These are phyloP conservation scores for Nibea coibor DNA, from an alignment of 2,113 vertebrate genomes.

Conservation along the genomic window DNA sequence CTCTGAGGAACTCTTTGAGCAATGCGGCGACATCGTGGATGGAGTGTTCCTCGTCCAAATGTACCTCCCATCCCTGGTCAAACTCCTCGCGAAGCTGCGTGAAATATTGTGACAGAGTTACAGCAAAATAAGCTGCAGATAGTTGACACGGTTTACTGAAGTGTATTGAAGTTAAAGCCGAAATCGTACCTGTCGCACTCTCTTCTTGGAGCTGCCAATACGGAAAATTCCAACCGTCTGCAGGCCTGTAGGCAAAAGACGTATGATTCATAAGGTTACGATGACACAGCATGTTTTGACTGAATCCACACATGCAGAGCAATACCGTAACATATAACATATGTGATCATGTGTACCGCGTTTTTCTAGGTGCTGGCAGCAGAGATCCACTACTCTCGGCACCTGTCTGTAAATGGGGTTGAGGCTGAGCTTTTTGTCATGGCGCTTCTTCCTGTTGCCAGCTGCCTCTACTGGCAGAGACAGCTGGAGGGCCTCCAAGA, in stretches of 20 bases:
- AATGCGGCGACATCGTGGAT: slow-evolving; percentile 96
- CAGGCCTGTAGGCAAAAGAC: slow-evolving; percentile 84
- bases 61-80: slow-evolving; percentile 92
- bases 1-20: slow-evolving; percentile 96
- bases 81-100: slow-evolving; percentile 93
- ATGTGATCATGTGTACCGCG: slow-evolving; percentile 85
- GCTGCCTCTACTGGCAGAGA: slow-evolving; percentile 92
- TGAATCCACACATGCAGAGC: not conserved
- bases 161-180: not conserved
- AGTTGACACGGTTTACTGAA: not conserved
- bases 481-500: slow-evolving; percentile 96
- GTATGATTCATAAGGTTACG: not conserved
- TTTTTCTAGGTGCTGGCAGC: slow-evolving; percentile 97
- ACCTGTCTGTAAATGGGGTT: slow-evolving; percentile 98
- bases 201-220: slow-evolving; percentile 98
- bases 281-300: not conserved
- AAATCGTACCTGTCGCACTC: slow-evolving; percentile 92
- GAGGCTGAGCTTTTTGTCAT: slow-evolving; percentile 95
- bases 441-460: slow-evolving; percentile 91
- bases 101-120: slow-evolving; percentile 11
- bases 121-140: not conserved
- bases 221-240: slow-evolving; percentile 98
- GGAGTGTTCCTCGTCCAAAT: slow-evolving; percentile 92
- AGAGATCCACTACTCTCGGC: slow-evolving; percentile 94
- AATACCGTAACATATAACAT: not conserved